Percentiles rank a stretch among this genome's conserved stretches.
Conservation (phyloP, 2,888 invertebrate species). For the Drosophila limbata region DNA sequence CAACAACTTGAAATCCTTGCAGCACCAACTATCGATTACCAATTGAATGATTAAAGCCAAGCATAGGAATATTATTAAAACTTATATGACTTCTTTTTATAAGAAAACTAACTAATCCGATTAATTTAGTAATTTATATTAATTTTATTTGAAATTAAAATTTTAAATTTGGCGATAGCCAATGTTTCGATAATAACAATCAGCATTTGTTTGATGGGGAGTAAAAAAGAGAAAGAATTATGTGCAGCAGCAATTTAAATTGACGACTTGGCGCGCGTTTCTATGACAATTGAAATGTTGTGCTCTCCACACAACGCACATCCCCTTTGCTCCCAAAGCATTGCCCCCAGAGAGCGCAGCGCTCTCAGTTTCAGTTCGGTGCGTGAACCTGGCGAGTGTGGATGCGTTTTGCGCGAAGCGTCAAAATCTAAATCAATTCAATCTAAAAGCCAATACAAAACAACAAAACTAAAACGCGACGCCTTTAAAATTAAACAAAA, state of each 20-base stretch:
- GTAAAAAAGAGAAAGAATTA: neutral
- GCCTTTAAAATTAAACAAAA: constrained; percentile 23
- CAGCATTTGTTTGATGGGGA: neutral
- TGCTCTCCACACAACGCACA: constrained; percentile 8
- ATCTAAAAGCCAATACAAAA: constrained; percentile 43
- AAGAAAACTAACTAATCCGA: neutral
- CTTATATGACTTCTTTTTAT: neutral
- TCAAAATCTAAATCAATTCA: constrained; percentile 47
- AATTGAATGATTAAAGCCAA: neutral
- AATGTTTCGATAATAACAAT: neutral
- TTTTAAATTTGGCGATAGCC: neutral
- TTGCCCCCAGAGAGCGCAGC: constrained; percentile 23
- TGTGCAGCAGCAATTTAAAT: constrained; percentile 6
- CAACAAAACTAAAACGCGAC: constrained; percentile 54
- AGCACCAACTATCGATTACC: constrained; percentile 26
- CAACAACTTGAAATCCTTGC: constrained; percentile 9
- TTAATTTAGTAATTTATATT: too few species aligned
- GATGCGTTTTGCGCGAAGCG: constrained; percentile 77
- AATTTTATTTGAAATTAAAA: neutral
- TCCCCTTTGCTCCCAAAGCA: constrained; percentile 25
- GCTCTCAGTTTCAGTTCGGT: constrained; percentile 78
- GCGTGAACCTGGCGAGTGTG: constrained; percentile 83
- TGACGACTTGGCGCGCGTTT: constrained; percentile 23
- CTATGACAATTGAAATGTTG: constrained; percentile 21
- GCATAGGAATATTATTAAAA: neutral